Conservation (phyloP, 35 echinoderm and acorn worm genomes). For the Heliocidaris tuberculata region DNA sequence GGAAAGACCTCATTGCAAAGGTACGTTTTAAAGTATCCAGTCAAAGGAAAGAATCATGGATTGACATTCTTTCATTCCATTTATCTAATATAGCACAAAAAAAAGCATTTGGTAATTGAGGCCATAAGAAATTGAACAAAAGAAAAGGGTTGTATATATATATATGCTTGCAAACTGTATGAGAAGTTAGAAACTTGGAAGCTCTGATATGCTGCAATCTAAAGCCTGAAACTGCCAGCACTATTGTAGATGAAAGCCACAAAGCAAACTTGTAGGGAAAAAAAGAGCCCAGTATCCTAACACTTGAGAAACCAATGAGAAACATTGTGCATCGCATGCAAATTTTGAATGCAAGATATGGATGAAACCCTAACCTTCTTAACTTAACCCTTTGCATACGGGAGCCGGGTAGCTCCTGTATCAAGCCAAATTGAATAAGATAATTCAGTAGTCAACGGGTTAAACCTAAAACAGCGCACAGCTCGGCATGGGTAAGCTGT, state of each 20-base stretch:
- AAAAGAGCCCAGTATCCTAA: neutral
- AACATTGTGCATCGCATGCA: neutral
- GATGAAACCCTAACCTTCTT: neutral
- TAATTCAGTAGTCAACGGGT: no score
- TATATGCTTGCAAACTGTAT: neutral
- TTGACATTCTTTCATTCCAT: neutral
- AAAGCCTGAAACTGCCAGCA: neutral
- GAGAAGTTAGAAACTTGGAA: neutral
- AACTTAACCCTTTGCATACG: no score
- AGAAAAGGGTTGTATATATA: neutral
- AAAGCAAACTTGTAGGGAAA: neutral
- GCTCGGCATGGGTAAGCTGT: neutral
- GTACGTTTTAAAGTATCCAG: conserved; percentile 41
- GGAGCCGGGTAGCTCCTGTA: no score
- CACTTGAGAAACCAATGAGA: neutral
- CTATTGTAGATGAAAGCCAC: neutral
- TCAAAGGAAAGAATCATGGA: neutral
- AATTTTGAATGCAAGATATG: neutral
- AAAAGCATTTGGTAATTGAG: neutral
- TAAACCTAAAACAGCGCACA: neutral
- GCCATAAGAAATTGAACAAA: neutral
- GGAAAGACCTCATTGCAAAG: conserved; percentile 85
- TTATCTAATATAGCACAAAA: neutral
- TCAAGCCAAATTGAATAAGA: no score
- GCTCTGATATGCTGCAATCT: neutral